Conservation (phyloP, 1,140 invertebrate genomes). For the Papilio machaon region DNA sequence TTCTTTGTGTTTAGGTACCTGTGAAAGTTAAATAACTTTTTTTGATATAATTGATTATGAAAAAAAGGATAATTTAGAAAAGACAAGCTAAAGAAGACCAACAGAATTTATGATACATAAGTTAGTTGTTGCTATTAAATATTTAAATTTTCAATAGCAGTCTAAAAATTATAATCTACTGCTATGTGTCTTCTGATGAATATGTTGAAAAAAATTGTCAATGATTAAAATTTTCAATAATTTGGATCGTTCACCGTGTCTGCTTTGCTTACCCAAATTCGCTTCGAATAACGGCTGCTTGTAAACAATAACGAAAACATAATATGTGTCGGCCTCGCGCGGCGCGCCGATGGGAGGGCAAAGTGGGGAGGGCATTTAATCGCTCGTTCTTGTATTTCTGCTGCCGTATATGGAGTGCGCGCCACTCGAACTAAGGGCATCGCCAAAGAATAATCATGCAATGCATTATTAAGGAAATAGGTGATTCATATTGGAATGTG, state of each 20-base stretch:
- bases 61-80: not conserved
- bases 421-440: slow-evolving; percentile 58
- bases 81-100: not conserved
- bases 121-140: not conserved
- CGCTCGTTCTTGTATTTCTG: slow-evolving; percentile 76
- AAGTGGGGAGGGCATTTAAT: slow-evolving; percentile 65
- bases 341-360: slow-evolving; percentile 37
- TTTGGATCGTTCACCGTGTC: not conserved
- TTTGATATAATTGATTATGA: not conserved
- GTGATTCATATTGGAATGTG: slow-evolving; percentile 21
- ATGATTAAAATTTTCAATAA: not conserved
- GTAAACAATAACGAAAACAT: slow-evolving; percentile 71
- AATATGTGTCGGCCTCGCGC: slow-evolving; percentile 64
- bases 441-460: slow-evolving; percentile 51
- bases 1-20: slow-evolving; percentile 11
- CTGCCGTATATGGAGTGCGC: slow-evolving; percentile 75
- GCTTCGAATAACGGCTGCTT: slow-evolving; percentile 35
- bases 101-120: not conserved
- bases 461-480: slow-evolving; percentile 31
- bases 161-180: not conserved
- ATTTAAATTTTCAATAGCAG: not conserved
- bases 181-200: no score
- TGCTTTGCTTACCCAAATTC: not conserved
- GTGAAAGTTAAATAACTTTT: slow-evolving; percentile 22
- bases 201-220: no score